Evolutionary conservation across 2,888 invertebrate species (phyloP).

Genomic region (Meteorus colon): DNA sequence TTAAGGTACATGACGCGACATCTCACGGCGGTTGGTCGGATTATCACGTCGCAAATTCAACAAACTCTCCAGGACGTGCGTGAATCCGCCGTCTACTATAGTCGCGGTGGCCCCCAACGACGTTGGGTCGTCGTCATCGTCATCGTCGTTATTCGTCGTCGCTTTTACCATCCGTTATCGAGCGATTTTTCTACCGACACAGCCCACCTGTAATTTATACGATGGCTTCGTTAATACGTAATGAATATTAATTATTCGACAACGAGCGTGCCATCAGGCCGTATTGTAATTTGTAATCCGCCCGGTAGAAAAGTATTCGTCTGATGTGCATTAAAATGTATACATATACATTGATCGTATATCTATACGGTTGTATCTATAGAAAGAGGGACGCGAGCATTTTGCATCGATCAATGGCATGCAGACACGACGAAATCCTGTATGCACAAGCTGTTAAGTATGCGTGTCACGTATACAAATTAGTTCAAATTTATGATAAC

Average conservation of each 20-base stretch:
- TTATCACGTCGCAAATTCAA: constrained; percentile 38
- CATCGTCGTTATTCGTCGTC: constrained; percentile 24
- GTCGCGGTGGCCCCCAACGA: not conserved
- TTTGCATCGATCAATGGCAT: constrained; percentile 33
- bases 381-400: constrained; percentile 24
- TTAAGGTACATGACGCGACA: constrained; percentile 60
- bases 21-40: constrained; percentile 60
- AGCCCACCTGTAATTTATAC: constrained; percentile 65
- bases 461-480: constrained; percentile 20
- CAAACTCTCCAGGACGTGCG: constrained; percentile 4
- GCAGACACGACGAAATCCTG: constrained; percentile 41
- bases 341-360: not conserved
- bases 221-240: constrained; percentile 71
- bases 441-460: constrained; percentile 34
- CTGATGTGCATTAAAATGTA: constrained; percentile 23
- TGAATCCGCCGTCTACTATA: not conserved
- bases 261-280: constrained; percentile 55
- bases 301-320: constrained; percentile 58
- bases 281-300: constrained; percentile 70
- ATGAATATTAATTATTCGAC: constrained; percentile 73
- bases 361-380: not conserved
- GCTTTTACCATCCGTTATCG: constrained; percentile 42
- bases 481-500: constrained; percentile 17
- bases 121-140: not conserved
- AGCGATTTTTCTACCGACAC: constrained; percentile 50